Base-by-base conservation (phyloP, 2,888 invertebrate genomes). In the Acleris emargana region DNA sequence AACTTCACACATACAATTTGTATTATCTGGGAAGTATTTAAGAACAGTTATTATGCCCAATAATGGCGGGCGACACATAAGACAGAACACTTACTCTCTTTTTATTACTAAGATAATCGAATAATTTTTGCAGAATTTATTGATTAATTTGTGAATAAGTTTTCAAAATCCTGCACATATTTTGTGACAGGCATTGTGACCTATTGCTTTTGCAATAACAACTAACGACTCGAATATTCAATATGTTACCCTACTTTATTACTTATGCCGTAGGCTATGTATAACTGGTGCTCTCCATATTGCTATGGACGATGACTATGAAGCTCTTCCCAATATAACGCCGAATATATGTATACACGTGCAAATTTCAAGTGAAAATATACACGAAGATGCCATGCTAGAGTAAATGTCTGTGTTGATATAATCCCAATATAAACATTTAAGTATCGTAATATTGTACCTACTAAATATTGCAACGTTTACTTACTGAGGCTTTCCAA, bases 321-420 rank as follows among this genome's bases (percentile, higher is more conserved):
- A 60, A 61, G 64, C 68, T 68, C 61, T 58, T 53, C 49, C 53
- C 58, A 61, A 66, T 66, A 66, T 57, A 66, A 64, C 59, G 64
- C 64, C 64, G 64, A 64, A 64, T 64, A 64, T 57, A 55, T 32
- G 45, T 61, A 66, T 61, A 66, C 51, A 66, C 51, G 59, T 67
- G 67, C 60, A 64, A 63, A 64, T 58, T 57, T 64, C 59, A 45
- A 60, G 43, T 55, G 60, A 69, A 67, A 67, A 83, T 78, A 81
- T 84, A 84, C 85, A 88, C 78, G 83, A 88, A 88, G 78, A 86
- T 87, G 88, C 87, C 85, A 86, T 87, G 88, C 87, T 85, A 86
- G 77, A 84, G 60, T 81, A 85, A 86, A 87, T 81, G 77, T 76
- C 79, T 75, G 69, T 74, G 78, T 78, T 78, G 77, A 75, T 69